phyloP scores from a whole-genome alignment of 2,888 invertebrate species.

The Agrilus cyanescens region DNA sequence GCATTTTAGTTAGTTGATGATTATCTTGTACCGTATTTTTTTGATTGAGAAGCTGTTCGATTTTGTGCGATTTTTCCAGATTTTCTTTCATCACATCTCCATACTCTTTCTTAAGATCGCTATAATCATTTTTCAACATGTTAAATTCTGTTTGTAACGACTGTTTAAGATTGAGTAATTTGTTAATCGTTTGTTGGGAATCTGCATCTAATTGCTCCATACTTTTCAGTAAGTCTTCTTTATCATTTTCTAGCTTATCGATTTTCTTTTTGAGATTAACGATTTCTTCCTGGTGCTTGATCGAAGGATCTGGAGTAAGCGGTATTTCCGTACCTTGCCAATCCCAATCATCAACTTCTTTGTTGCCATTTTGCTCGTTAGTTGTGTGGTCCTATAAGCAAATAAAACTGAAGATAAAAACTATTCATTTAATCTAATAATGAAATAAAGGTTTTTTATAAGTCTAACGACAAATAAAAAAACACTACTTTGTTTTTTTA shows the following conservation, averaged over 20 bases:
- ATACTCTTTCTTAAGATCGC: constrained; percentile 29
- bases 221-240: constrained; percentile 24
- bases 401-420: too few relatives aligned
- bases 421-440: too few relatives aligned
- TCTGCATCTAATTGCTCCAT: constrained; percentile 33
- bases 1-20: constrained; percentile 18
- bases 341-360: constrained; percentile 7
- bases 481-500: too few relatives aligned
- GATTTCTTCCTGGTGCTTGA: constrained; percentile 16
- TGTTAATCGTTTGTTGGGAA: constrained; percentile 30
- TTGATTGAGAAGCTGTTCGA: constrained; percentile 22
- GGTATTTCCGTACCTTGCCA: constrained; percentile 10
- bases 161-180: constrained; percentile 29
- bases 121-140: constrained; percentile 36
- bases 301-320: constrained; percentile 6
- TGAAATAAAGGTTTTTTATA: too few relatives aligned
- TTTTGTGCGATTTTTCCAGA: constrained; percentile 21
- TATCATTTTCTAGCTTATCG: constrained; percentile 26
- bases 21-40: constrained; percentile 13
- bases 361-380: neutral
- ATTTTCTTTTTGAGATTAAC: constrained; percentile 23
- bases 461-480: too few relatives aligned
- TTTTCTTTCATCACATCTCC: constrained; percentile 10
- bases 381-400: too few relatives aligned
- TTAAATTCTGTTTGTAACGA: constrained; percentile 30